A percentile compares a stretch with the other conserved stretches of the same genome.
phyloP scores from a whole-genome alignment of 2,113 vertebrate species.

The Australoheros scitulus region DNA sequence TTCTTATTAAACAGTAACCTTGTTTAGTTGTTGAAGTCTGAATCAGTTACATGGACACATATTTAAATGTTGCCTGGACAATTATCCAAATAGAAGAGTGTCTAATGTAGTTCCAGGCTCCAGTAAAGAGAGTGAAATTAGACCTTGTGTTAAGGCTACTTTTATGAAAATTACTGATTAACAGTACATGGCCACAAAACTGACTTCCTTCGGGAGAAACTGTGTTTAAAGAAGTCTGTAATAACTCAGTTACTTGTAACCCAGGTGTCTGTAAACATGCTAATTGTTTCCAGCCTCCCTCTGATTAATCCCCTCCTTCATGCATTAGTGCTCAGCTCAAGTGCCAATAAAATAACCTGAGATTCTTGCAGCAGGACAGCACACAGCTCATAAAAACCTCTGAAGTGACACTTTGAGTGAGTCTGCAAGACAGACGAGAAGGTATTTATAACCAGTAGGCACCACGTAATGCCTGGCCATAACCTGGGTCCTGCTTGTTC shows the following conservation, averaged over 20 bases:
- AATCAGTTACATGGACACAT: background rate
- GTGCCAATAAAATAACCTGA: background rate
- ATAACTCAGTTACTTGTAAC: background rate
- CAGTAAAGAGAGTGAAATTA: background rate
- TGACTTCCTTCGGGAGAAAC: background rate
- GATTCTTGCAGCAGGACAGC: background rate
- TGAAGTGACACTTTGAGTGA: slow-evolving; percentile 23
- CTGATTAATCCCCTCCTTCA: background rate
- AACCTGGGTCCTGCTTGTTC: slow-evolving; percentile 30
- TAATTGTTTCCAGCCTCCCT: background rate
- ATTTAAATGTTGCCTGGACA: background rate
- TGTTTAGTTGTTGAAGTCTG: background rate
- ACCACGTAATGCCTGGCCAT: slow-evolving; percentile 23
- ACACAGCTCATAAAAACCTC: slow-evolving; percentile 12
- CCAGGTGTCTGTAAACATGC: background rate
- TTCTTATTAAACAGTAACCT: background rate
- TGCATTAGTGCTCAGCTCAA: background rate
- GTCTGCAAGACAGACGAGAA: slow-evolving; percentile 25
- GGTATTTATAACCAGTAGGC: slow-evolving; percentile 58
- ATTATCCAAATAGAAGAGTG: background rate
- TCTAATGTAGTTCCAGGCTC: background rate
- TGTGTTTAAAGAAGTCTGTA: background rate
- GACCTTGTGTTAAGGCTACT: background rate
- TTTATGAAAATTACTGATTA: background rate
- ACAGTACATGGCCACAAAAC: background rate